Base-by-base conservation (phyloP, 1,140 invertebrate genomes). In the Spodoptera frugiperda region DNA sequence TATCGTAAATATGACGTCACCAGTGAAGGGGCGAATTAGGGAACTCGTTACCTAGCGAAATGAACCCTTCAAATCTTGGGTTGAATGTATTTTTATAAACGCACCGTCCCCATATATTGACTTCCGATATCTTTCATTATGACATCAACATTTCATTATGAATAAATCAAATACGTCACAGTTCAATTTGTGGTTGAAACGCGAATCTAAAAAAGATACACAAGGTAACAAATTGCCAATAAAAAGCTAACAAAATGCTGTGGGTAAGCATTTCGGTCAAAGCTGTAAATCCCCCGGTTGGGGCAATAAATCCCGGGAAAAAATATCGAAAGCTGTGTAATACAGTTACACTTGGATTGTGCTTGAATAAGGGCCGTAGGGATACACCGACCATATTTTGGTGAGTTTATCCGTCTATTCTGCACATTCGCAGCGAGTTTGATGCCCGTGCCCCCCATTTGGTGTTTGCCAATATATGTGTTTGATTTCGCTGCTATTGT, bases 171-270 rank as follows among this genome's bases (percentile, higher is more conserved):
- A 78, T 67, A 77, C 81, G 79, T 87, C 85, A 87, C 82, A 83
- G 84, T 79, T 82, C 85, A 83, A 89, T 91, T 87, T 84, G 82
- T 74, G 82, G 78, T 77, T 75, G 82, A 84, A 89, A 84, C 82
- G 84, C 82, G 80, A 80, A 85, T 86, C 79, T 82, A 79, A 82
- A 84, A 87, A 84, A 89, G 86, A 91, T 87, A 91, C 84, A 89
- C 83, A 85, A 87, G 87, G 87, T 89, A 89, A 89, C 85, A 88
- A 91, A 91, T 87, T 90, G 88, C 82, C 90, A 88, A 90, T 91
- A 91, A 91, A 91, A 91, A 89, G 86, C 87, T 89, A 90, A 89
- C 89, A 88, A 89, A 91, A 89, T 87, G 84, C 78, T 86, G 82
- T 85, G 87, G 89, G 88, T 90, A 89, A 88, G 86, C 84, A 88